Evolutionary conservation across 2,113 vertebrate genomes (phyloP), one percentile per base, ranked within the genome.

Genomic region (Sylvilagus bachmani): DNA sequence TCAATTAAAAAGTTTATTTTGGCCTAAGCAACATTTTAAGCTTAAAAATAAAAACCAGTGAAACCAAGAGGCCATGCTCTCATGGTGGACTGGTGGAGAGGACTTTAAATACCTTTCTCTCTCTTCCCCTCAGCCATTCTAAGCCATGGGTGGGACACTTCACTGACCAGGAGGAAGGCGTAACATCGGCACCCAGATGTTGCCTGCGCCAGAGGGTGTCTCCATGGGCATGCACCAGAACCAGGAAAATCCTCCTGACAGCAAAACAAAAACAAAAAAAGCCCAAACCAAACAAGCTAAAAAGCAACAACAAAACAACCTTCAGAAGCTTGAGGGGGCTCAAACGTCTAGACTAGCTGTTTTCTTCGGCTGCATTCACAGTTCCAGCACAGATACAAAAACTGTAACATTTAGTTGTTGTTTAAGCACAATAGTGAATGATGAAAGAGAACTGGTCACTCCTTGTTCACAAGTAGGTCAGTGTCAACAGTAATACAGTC

Each of bases 21-120:
- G 73, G 27, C 55, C 71, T 73, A 95, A 71, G 70, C 4, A 83
- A 88, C 29, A 61, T 33, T 31, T 91, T 91, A 87, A 61, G 33
- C 66, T 88, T 91, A 94, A 92, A 96, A 95, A 93, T 84, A 71
- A 79, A 91, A 89, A 78, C 53, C 49, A 89, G 55, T 71, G 89
- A 89, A 96, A 87, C 61, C 62, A 94, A 83, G 78, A 87, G 67
- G 86, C 51, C 58, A 80, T 31, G 16, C 0, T 29, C 62, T 86
- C 61, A 14, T 11, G 19, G 71, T 31, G 25, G 38, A 55, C 91
- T 19, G 17, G 6, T 16, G 31, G 67, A 14, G 86, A 93, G 44
- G 75, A 51, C 61, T 87, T 91, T 73, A 36, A 69, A 80, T 51
- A 25, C 6, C 58, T n/a, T 74, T 25, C 82, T 70, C 58, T 81